These are phyloP conservation scores for Frankliniella intonsa DNA, from an alignment of 2,888 invertebrate species.

Conservation along the genomic window DNA sequence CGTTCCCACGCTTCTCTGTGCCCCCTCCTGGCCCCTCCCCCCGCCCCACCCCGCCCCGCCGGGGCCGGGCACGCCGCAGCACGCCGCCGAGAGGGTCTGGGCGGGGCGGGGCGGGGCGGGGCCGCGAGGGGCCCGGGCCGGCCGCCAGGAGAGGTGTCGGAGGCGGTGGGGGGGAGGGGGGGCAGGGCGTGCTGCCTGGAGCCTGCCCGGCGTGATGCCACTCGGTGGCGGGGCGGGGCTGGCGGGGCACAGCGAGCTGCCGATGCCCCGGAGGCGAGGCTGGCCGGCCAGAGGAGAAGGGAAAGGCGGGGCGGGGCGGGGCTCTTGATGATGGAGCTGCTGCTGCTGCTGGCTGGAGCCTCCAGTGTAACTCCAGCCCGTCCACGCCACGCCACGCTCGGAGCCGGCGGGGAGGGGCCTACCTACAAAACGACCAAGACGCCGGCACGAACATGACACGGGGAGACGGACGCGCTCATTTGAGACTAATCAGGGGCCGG, in stretches of 20 bases:
- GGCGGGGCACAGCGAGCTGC: background rate
- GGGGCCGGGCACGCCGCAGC: conserved; percentile 14
- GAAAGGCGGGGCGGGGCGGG: background rate
- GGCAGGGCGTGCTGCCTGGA: conserved; percentile 6
- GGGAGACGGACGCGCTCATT: conserved; percentile 6
- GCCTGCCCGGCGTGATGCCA: conserved; percentile 21
- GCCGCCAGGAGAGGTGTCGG: background rate
- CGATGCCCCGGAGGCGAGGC: background rate
- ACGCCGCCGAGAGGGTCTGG: background rate
- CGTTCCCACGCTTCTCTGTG: conserved; percentile 23
- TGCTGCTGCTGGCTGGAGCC: too few species aligned
- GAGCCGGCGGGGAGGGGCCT: too few species aligned
- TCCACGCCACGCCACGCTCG: too few species aligned
- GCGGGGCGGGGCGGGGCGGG: background rate
- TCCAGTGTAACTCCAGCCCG: too few species aligned
- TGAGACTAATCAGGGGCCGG: conserved; percentile 17
- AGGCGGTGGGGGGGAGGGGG: background rate
- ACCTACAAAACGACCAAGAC: too few species aligned
- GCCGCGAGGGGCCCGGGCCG: background rate
- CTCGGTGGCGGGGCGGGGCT: background rate
- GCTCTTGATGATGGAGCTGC: background rate
- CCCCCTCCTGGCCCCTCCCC: background rate
- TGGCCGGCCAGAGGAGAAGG: background rate
- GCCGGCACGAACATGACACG: background rate
- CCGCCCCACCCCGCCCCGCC: background rate